Conservation (phyloP, 2,797 vertebrate species). For the Gymnoscopelus microlampas region DNA sequence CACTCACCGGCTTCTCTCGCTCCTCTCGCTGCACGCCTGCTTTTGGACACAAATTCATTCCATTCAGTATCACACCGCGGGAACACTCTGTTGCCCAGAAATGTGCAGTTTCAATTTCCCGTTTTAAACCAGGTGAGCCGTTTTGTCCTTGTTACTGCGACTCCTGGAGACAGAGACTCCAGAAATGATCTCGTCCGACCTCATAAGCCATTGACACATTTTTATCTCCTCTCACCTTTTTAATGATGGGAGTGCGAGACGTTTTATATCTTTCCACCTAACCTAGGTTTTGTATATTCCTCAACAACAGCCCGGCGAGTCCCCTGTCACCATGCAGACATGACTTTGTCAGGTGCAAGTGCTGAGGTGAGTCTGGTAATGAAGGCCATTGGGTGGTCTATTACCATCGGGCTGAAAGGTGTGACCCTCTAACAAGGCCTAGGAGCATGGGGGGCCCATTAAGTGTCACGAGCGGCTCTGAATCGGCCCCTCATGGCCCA, state of each 20-base stretch:
- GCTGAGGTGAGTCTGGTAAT: constrained; percentile 79
- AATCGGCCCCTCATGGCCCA: constrained; percentile 59
- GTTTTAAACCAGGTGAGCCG: neutral
- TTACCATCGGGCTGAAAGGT: constrained; percentile 81
- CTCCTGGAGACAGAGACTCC: constrained; percentile 3
- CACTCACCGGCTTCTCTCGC: constrained; percentile 18
- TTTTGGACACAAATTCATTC: constrained; percentile 7
- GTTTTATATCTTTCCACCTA: constrained; percentile 32
- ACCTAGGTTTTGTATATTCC: constrained; percentile 62
- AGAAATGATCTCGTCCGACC: constrained; percentile 29
- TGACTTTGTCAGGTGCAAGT: constrained; percentile 79
- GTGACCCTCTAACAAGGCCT: constrained; percentile 85
- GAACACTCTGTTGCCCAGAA: neutral
- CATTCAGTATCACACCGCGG: neutral
- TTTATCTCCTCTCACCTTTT: constrained; percentile 67
- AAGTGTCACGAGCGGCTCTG: constrained; percentile 74
- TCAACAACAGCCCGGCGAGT: constrained; percentile 68
- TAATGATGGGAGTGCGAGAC: constrained; percentile 61
- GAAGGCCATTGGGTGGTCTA: constrained; percentile 71
- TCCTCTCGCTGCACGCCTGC: constrained; percentile 19
- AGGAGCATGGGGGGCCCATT: constrained; percentile 78
- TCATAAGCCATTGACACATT: constrained; percentile 49
- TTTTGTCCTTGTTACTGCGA: neutral
- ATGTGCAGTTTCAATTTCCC: too few relatives aligned
- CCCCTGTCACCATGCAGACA: constrained; percentile 45